Conservation (phyloP, 2,888 invertebrate species). For the Drosophila rellima region DNA sequence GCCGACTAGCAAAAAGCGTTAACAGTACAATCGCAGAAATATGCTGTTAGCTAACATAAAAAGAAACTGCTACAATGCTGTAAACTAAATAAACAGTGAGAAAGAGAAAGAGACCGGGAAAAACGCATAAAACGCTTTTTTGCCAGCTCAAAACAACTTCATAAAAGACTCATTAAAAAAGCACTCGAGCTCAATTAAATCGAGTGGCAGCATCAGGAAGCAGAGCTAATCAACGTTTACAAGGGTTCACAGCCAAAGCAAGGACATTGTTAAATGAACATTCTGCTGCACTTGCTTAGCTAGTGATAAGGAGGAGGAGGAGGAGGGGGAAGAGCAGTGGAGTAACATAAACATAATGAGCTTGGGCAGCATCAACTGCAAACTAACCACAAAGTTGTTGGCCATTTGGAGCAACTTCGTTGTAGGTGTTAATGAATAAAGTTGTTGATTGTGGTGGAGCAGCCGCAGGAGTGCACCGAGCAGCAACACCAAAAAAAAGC, state of each 20-base stretch:
- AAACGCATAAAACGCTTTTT: conserved; percentile 42
- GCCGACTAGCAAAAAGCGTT: conserved; percentile 48
- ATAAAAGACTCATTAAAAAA: conserved; percentile 79
- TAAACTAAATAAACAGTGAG: conserved; percentile 7
- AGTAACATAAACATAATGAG: conserved; percentile 73
- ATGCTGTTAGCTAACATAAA: conserved; percentile 18
- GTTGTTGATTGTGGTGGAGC: conserved; percentile 75
- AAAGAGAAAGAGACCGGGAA: not conserved
- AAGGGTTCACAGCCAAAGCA: conserved; percentile 62
- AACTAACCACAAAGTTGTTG: conserved; percentile 79
- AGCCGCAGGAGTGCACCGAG: conserved; percentile 60
- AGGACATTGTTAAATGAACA: conserved; percentile 68
- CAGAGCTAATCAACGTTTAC: conserved; percentile 75
- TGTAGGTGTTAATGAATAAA: conserved; percentile 83
- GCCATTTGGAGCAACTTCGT: conserved; percentile 64
- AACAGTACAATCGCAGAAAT: conserved; percentile 22
- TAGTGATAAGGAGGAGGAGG: not conserved
- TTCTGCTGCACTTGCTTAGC: conserved; percentile 53
- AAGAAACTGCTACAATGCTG: conserved; percentile 14
- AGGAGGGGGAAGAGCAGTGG: not conserved
- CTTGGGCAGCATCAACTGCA: conserved; percentile 53
- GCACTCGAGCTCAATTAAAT: conserved; percentile 78
- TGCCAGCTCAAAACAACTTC: conserved; percentile 54
- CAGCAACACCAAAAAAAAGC: conserved; percentile 31
- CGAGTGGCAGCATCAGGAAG: conserved; percentile 60